Conservation (phyloP, 2,113 vertebrate species). For the Trichechus manatus region DNA sequence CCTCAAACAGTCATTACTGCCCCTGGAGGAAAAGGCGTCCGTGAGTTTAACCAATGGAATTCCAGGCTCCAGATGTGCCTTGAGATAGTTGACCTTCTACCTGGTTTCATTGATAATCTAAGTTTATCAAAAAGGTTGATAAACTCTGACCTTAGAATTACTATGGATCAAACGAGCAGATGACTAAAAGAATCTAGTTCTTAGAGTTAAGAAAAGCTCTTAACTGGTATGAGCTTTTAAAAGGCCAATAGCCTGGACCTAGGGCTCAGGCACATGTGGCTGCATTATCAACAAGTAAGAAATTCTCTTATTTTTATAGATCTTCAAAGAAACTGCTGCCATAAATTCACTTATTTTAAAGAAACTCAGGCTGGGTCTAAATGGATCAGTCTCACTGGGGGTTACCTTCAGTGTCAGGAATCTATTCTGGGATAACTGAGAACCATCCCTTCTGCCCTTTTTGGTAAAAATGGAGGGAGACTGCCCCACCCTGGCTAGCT, state of each 20-base stretch:
- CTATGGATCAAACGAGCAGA: not conserved
- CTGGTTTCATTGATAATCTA: not conserved
- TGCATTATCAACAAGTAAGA: conserved; percentile 44
- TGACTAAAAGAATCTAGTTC: conserved; percentile 43
- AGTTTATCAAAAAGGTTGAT: not conserved
- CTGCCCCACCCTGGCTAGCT: not conserved
- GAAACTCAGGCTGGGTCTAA: not conserved
- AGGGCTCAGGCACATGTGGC: not conserved
- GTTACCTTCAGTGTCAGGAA: not conserved
- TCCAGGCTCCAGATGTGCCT: not conserved
- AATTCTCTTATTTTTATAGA: conserved; percentile 32
- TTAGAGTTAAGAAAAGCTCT: conserved; percentile 27
- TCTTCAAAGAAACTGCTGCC: conserved; percentile 48
- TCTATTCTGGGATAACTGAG: not conserved
- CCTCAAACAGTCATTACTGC: not conserved
- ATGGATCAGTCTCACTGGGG: not conserved
- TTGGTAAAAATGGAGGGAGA: not conserved
- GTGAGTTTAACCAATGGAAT: not conserved
- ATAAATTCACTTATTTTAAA: conserved; percentile 5
- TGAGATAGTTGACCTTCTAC: not conserved
- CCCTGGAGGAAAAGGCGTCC: not conserved
- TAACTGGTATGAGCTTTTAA: not conserved
- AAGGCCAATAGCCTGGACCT: conserved; percentile 29
- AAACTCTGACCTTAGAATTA: conserved; percentile 15
- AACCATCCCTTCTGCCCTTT: not conserved